These are phyloP conservation scores for Augochlora pura DNA, from an alignment of 1,140 invertebrate genomes.

Conservation along the genomic window DNA sequence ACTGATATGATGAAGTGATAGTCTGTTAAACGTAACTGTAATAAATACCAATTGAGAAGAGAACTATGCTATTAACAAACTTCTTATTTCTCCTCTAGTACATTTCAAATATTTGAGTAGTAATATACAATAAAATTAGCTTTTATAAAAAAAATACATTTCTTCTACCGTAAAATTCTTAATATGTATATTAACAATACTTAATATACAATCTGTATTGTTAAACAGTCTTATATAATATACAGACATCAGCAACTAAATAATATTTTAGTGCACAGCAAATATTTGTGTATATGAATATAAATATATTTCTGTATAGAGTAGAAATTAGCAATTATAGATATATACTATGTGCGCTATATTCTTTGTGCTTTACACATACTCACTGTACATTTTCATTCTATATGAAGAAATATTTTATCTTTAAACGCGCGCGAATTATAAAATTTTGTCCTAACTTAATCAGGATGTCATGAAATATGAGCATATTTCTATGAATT, in stretches of 20 bases:
- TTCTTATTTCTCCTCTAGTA: slow-evolving; percentile 4
- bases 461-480: neutral
- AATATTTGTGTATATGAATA: slow-evolving; percentile 4
- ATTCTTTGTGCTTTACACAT: neutral
- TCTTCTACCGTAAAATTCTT: neutral
- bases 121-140: neutral
- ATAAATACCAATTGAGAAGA: neutral
- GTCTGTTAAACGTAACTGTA: neutral
- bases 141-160: slow-evolving; percentile 8
- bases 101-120: slow-evolving; percentile 14
- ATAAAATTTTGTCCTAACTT: slow-evolving; percentile 47
- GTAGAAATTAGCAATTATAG: slow-evolving; percentile 10
- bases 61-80: neutral
- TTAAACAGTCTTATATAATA: slow-evolving; percentile 34
- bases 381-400: neutral
- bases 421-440: slow-evolving; percentile 14
- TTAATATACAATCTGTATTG: slow-evolving; percentile 6
- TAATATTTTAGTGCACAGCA: slow-evolving; percentile 8
- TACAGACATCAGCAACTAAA: slow-evolving; percentile 18
- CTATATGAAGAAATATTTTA: slow-evolving; percentile 13
- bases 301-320: slow-evolving; percentile 10
- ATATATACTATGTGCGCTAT: slow-evolving; percentile 19
- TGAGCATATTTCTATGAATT: neutral
- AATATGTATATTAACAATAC: neutral
- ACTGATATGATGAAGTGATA: neutral